Conservation (phyloP, 2,797 vertebrate genomes). For the Oreochromis grahami region DNA sequence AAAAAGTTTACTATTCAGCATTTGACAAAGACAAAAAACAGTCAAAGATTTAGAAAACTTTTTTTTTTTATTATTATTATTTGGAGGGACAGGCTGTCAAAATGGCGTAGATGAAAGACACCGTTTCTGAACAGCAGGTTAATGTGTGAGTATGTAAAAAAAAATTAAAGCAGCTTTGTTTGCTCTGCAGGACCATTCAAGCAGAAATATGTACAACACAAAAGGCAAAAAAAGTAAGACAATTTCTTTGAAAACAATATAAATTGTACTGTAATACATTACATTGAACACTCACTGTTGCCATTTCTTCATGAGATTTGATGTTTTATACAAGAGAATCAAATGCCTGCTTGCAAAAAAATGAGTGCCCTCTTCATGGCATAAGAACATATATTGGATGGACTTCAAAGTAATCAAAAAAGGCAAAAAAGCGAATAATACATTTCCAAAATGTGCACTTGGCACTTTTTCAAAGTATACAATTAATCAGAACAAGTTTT, state of each 20-base stretch:
- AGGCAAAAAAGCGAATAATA: constrained; percentile 78
- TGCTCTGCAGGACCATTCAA: constrained; percentile 87
- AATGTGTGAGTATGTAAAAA: constrained; percentile 88
- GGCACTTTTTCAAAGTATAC: constrained; percentile 76
- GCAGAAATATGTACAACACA: constrained; percentile 91
- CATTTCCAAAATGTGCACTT: constrained; percentile 70
- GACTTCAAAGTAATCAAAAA: constrained; percentile 73
- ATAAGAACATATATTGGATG: constrained; percentile 75
- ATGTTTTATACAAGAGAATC: constrained; percentile 80
- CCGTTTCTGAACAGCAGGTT: constrained; percentile 83
- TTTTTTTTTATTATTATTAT: constrained; percentile 78
- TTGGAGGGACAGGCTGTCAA: constrained; percentile 92
- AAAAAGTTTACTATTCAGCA: background rate
- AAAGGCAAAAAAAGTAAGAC: constrained; percentile 85
- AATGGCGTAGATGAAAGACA: constrained; percentile 91
- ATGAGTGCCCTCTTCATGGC: constrained; percentile 71
- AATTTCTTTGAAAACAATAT: constrained; percentile 74
- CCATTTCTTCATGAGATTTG: constrained; percentile 75
- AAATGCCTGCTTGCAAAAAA: constrained; percentile 73
- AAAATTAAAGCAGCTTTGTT: constrained; percentile 86
- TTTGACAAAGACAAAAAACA: constrained; percentile 17
- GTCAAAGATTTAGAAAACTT: constrained; percentile 70
- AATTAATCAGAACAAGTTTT: constrained; percentile 78
- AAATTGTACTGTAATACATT: constrained; percentile 85
- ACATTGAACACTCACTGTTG: constrained; percentile 87